Percentiles rank a stretch among this genome's conserved stretches.
These are phyloP conservation scores for Lutjanus campechanus DNA, from an alignment of 2,797 vertebrate genomes.

Conservation along the genomic window DNA sequence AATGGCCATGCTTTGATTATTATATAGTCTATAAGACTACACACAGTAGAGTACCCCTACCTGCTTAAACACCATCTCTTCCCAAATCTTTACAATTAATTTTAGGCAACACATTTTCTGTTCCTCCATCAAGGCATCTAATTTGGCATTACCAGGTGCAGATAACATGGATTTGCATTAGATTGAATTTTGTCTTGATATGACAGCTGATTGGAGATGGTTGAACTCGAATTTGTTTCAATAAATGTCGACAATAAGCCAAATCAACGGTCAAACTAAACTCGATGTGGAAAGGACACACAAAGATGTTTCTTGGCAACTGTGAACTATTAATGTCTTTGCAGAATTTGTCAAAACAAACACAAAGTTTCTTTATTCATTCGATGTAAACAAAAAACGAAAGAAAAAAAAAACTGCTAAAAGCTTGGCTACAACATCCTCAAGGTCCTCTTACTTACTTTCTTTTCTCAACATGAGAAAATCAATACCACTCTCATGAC, in stretches of 20 bases:
- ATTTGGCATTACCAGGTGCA: slow-evolving; percentile 2
- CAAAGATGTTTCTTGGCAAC: slow-evolving; percentile 45
- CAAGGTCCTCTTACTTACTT: neutral
- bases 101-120: neutral
- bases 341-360: neutral
- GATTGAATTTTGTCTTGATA: slow-evolving; percentile 7
- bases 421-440: neutral
- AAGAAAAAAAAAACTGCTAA: neutral
- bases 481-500: neutral
- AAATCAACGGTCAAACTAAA: slow-evolving; percentile 8
- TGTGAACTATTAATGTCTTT: neutral
- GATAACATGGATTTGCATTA: slow-evolving; percentile 4
- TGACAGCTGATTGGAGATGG: slow-evolving; percentile 22
- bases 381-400: neutral
- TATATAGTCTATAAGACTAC: neutral
- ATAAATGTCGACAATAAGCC: slow-evolving; percentile 11
- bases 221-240: neutral
- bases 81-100: neutral
- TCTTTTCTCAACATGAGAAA: no score
- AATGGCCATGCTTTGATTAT: no score
- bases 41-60: neutral
- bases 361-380: neutral
- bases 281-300: slow-evolving; percentile 17
- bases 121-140: neutral
- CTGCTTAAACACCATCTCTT: neutral